Base-by-base conservation (phyloP, 2,113 vertebrate species). In the Brachyhypopomus occidentalis region DNA sequence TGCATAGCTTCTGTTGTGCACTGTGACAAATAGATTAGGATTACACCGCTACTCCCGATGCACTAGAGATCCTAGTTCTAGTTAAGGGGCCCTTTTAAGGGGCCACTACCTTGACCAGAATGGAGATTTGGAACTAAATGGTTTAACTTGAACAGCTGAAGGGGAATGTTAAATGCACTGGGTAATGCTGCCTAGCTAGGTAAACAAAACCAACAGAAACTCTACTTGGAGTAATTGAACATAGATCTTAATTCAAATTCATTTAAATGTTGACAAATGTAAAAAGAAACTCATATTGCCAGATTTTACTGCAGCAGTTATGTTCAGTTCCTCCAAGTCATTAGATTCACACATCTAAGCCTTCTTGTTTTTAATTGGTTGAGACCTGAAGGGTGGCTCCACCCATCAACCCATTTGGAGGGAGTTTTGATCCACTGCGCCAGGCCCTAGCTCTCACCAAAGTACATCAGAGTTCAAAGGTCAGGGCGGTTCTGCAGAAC, bases 401-500 rank as follows among this genome's bases (percentile, higher is more conserved):
- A 75, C 45, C 41, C 71, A 48, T 80, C 72, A 79, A 20, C 69
- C 23, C 19, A 30, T 83, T 85, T 30, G 41, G 72, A 79, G 45
- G 25, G 58, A 73, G 14, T 73, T 73, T 56, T 83, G 77, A 85
- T 83, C 77, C 81, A 83, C 72, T 81, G 48, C 80, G 75, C 80
- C 77, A 38, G 69, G 34, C 63, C 69, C 69, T 80, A 34, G 16
- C 59, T 75, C 72, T 63, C 78, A 56, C 22, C 25, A 23, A 22
- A 71, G 64, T 82, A 62, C 2, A 60, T 81, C 80, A 48, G 30
- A 76, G 80, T 36, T 60, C 36, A 59, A 78, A 77, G 83, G 80
- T 75, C 83, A 81, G 75, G 80, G 78, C 30, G 38, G 23, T 80
- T 80, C 80, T 36, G 25, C 25, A 19, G 62, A 78, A 77, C 77